Evolutionary conservation across 2,888 invertebrate genomes (phyloP).

Genomic region (Stenurella melanura): DNA sequence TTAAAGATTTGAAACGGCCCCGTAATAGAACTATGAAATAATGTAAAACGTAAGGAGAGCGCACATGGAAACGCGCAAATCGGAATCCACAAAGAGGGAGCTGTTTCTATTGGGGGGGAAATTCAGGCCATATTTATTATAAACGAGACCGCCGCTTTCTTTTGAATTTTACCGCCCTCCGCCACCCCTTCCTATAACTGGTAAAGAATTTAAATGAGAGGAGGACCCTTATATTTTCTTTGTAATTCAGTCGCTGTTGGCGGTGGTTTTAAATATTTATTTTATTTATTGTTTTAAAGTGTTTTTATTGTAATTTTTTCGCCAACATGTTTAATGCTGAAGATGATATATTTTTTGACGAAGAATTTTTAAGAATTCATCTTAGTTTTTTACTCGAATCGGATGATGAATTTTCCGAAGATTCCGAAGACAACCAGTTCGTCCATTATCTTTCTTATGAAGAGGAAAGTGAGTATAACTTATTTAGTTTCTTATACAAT

Average conservation of each 20-base stretch:
- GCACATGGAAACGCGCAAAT: not conserved
- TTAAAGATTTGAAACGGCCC: no score
- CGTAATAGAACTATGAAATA: no score
- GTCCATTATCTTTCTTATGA: slow-evolving; percentile 14
- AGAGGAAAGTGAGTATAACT: slow-evolving; percentile 38
- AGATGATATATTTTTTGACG: slow-evolving; percentile 23
- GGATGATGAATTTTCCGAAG: slow-evolving; percentile 41
- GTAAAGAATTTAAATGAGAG: not conserved
- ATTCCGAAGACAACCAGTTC: not conserved
- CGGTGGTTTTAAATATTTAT: not conserved
- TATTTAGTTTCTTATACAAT: not conserved
- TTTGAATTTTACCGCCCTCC: not conserved
- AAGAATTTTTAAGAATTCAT: slow-evolving; percentile 44
- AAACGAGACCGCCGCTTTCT: not conserved
- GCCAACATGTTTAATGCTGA: not conserved
- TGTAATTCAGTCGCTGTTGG: not conserved
- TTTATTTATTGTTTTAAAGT: no score
- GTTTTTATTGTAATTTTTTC: not conserved
- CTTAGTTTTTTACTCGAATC: slow-evolving; percentile 41
- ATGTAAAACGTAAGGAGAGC: no score
- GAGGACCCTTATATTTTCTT: not conserved
- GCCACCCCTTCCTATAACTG: not conserved
- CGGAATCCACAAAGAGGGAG: not conserved
- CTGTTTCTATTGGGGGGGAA: not conserved
- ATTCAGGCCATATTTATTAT: not conserved